Base-by-base conservation (phyloP, 2,888 invertebrate genomes). In the Metacarcinus magister region DNA sequence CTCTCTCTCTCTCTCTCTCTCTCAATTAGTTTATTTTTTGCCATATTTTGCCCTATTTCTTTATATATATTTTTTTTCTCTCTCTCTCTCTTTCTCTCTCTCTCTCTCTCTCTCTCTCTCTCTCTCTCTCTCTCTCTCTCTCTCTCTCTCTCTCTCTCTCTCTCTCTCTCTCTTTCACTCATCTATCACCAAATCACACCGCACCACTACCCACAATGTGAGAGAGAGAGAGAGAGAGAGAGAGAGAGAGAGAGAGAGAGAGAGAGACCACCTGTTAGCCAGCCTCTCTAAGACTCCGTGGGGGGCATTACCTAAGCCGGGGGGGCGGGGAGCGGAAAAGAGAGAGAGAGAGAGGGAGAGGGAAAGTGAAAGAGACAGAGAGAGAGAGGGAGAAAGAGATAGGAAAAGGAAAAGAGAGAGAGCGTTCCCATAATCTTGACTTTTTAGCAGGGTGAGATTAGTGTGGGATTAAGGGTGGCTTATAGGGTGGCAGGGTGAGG, bases 381-480 rank as follows among this genome's bases (percentile, higher is more conserved):
- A 93, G 60, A 39, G 60, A 75, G 32, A 67, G 43, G 75, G 93
- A 67, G 44, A 32, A 43, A 43, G 43, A 32, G 93, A 60, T 44
- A 44, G 48, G 39, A 28, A 93, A 39, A 67, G 93, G 60, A 39
- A 93, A 87, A 39, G 54, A 39, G 19, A 54, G 23, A 82, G 43
- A 28, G 54, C n/a, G 16, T 2, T 5, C n/a, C 92, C 92, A 95
- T 95, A 95, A 95, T 95, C 95, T 95, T 95, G 95, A 95, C 95
- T 95, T 95, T 95, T 95, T 95, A 95, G 95, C 67, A 46, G 92
- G 19, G 44, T 13, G 82, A 87, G 95, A 95, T 95, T 95, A 92
- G 82, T 92, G 67, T 82, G 82, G 91, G 95, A 95, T 95, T 95
- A 75, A 67, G 90, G 54, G 95, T 67, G 75, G 90, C 16, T 60